Base-by-base conservation (phyloP, 2,888 invertebrate species). In the Lithophane semibrunnea region DNA sequence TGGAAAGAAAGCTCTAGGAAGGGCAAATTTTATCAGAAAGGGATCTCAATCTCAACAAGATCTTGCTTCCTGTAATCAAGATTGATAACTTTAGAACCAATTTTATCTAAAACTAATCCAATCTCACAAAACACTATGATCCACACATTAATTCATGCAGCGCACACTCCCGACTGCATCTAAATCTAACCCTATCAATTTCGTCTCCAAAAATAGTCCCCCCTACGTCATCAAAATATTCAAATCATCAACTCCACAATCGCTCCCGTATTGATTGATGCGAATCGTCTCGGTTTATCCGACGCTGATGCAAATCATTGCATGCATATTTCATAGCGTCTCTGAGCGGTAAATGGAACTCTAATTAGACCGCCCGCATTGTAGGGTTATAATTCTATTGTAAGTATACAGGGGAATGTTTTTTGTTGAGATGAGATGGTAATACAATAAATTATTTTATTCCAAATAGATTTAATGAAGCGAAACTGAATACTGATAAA, bases 331-430 rank as follows among this genome's bases (percentile, higher is more conserved):
- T 89, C 91, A 89, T 89, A 83, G 81, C 86, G 70, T 77, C 84
- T 75, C 78, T 37, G 69, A 80, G 80, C 85, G 82, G 84, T 88
- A 89, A 87, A 82, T 88, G 86, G 85, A 87, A 89, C 86, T 82
- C 89, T 93, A 93, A 93, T 93, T 92, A 92, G 91, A 92, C 92
- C 93, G 88, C 93, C 93, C 91, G 92, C 90, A 82, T 81, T 73
- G 89, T 75, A 29, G 71, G 76, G 71, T 67, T 80, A 76, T 69
- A 78, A 70, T 78, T 78, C 73, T 78, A 76, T 85, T 78, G 77
- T 76, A 42, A 64, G 21, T 61, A 73, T 64, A 76, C 44, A 29
- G 47, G 37, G 12, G 49, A 56, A 21, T 44, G 12, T 37, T 83
- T 73, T 66, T 83, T 58, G 29, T 67, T 24, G 9, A 63, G n/a